These are phyloP conservation scores for Hemithea aestivaria DNA, from an alignment of 2,888 invertebrate genomes.

Conservation along the genomic window DNA sequence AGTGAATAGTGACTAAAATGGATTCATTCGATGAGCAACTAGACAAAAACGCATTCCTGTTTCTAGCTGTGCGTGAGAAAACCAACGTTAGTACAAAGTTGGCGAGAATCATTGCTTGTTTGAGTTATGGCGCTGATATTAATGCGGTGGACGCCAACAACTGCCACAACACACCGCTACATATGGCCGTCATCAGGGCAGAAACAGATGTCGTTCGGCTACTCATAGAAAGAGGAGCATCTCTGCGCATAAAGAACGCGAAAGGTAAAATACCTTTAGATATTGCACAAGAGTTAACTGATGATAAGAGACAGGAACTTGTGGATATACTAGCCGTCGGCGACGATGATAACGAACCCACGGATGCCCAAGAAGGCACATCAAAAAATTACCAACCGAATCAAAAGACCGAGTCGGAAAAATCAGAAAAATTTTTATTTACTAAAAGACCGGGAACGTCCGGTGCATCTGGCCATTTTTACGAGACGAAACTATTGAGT, in stretches of 20 bases:
- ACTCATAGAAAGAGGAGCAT: slow-evolving; percentile 27
- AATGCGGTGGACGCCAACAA: slow-evolving; percentile 31
- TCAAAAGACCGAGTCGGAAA: slow-evolving; percentile 4
- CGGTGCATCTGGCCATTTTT: slow-evolving; percentile 25
- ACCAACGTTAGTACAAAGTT: slow-evolving; percentile 18
- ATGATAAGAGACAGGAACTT: slow-evolving; percentile 10
- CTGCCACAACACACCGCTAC: slow-evolving; percentile 28
- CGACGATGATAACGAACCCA: background rate
- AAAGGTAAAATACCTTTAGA: slow-evolving; percentile 26
- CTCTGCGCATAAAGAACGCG: slow-evolving; percentile 18
- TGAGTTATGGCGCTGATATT: slow-evolving; percentile 29
- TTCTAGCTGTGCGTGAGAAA: slow-evolving; percentile 24
- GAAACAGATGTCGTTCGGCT: slow-evolving; percentile 24
- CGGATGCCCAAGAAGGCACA: background rate
- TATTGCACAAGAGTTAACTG: slow-evolving; percentile 19
- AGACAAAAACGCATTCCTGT: slow-evolving; percentile 25
- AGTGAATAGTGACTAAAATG: background rate
- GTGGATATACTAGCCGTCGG: slow-evolving; percentile 4
- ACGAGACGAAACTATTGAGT: slow-evolving; percentile 35
- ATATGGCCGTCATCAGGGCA: slow-evolving; percentile 27
- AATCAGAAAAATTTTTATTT: slow-evolving; percentile 9
- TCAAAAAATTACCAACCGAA: slow-evolving; percentile 3
- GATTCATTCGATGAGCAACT: slow-evolving; percentile 8
- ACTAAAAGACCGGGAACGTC: slow-evolving; percentile 23
- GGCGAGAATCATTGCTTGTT: slow-evolving; percentile 19